These are phyloP conservation scores for Lemur catta DNA, from an alignment of 2,797 vertebrate species.

Conservation along the genomic window DNA sequence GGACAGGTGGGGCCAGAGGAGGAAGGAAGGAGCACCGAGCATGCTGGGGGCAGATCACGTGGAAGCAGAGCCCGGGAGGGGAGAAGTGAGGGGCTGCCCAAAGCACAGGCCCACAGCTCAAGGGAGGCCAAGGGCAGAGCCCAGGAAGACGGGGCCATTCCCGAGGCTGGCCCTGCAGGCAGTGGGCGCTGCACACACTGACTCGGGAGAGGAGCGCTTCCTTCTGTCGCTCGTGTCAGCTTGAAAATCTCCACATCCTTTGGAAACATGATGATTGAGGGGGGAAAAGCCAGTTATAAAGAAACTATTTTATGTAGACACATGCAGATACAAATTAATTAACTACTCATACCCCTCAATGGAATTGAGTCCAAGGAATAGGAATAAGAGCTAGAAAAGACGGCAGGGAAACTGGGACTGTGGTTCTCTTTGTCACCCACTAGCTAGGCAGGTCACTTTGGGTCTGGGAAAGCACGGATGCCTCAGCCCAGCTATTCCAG, in stretches of 20 bases:
- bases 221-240: neutral
- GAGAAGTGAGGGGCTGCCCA: neutral
- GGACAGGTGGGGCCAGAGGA: neutral
- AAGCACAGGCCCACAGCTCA: neutral
- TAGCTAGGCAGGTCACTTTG: neutral
- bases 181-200: neutral
- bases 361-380: neutral
- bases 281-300: neutral
- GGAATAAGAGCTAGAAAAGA: neutral
- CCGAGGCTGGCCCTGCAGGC: neutral
- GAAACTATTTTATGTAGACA: neutral
- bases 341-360: neutral
- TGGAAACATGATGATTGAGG: neutral
- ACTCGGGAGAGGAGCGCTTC: neutral
- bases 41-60: neutral
- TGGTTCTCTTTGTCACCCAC: neutral
- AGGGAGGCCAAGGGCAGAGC: accelerated
- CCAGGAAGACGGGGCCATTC: too few species aligned
- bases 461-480: neutral
- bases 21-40: neutral
- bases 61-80: neutral
- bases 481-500: too few species aligned
- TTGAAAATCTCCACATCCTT: neutral
- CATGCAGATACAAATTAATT: neutral
- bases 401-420: neutral